phyloP scores from a whole-genome alignment of 1,140 invertebrate genomes.

The Formica selysi region DNA sequence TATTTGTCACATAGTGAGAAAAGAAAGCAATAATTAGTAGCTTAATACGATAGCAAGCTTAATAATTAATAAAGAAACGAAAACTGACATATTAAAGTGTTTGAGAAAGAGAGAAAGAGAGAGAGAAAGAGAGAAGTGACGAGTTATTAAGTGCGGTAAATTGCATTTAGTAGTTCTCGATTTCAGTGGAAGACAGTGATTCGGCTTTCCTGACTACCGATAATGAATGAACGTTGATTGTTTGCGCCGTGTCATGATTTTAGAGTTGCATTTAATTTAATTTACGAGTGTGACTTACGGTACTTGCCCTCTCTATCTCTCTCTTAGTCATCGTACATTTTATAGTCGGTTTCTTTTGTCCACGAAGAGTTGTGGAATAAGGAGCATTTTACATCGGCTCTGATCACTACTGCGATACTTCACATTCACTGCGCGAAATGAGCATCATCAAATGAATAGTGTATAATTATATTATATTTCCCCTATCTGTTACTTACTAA shows the following conservation, averaged over 20 bases:
- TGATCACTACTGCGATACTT: background rate
- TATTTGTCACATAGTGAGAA: background rate
- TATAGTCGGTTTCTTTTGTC: constrained; percentile 57
- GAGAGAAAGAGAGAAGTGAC: background rate
- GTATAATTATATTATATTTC: constrained; percentile 20
- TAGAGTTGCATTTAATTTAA: constrained; percentile 75
- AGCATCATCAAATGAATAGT: constrained; percentile 70
- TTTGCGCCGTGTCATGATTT: constrained; percentile 75
- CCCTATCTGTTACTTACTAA: background rate
- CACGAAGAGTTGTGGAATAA: constrained; percentile 41
- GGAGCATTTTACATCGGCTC: constrained; percentile 28
- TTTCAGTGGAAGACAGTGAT: constrained; percentile 63
- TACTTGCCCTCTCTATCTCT: constrained; percentile 19
- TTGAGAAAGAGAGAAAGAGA: background rate
- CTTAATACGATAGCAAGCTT: background rate
- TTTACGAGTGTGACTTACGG: constrained; percentile 75
- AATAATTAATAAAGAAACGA: constrained; percentile 9
- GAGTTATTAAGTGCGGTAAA: constrained; percentile 23
- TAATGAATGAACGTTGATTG: constrained; percentile 73
- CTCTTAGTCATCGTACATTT: constrained; percentile 72
- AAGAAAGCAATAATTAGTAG: background rate
- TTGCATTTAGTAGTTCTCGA: constrained; percentile 42
- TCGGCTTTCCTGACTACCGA: constrained; percentile 27
- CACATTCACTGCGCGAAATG: constrained; percentile 51
- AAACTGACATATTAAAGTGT: background rate